A percentile compares a stretch with the other conserved stretches of the same genome.
Conservation (phyloP, 1,140 invertebrate genomes). For the Anadara kagoshimensis region DNA sequence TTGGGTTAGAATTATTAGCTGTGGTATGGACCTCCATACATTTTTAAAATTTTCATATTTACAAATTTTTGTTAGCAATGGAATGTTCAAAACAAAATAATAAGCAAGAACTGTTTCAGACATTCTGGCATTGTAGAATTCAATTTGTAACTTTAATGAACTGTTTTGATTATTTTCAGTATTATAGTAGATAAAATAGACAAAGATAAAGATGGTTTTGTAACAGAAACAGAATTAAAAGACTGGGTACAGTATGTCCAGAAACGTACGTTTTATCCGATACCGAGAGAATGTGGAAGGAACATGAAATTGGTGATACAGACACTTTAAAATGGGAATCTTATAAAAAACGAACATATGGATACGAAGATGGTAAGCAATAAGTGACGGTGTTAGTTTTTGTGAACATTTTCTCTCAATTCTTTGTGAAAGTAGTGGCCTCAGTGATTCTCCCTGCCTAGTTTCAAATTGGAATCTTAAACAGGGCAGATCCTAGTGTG, state of each 20-base stretch:
- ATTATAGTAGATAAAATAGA: conserved; percentile 98
- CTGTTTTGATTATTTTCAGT: conserved; percentile 73
- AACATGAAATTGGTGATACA: conserved; percentile 85
- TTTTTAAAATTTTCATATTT: too few relatives aligned
- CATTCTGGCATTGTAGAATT: too few relatives aligned
- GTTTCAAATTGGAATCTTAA: too few relatives aligned
- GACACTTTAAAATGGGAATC: conserved; percentile 87
- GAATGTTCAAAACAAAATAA: too few relatives aligned
- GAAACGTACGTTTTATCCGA: conserved; percentile 91
- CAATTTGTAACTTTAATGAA: not conserved
- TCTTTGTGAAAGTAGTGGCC: too few relatives aligned
- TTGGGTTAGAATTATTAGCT: too few relatives aligned
- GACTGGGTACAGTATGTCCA: conserved; percentile 98
- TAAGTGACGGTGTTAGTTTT: not conserved
- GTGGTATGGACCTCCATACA: too few relatives aligned
- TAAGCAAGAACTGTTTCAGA: too few relatives aligned
- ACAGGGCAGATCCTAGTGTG: too few relatives aligned
- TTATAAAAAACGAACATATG: conserved; percentile 88
- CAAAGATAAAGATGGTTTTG: conserved; percentile 87
- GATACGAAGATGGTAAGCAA: conserved; percentile 84
- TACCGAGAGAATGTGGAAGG: conserved; percentile 93
- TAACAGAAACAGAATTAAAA: conserved; percentile 92
- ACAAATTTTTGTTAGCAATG: too few relatives aligned
- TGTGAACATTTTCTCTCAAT: too few relatives aligned
- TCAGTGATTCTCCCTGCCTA: too few relatives aligned